Evolutionary conservation across 2,113 vertebrate species (phyloP), one percentile per base, ranked within the genome.

Genomic region (human): DNA sequence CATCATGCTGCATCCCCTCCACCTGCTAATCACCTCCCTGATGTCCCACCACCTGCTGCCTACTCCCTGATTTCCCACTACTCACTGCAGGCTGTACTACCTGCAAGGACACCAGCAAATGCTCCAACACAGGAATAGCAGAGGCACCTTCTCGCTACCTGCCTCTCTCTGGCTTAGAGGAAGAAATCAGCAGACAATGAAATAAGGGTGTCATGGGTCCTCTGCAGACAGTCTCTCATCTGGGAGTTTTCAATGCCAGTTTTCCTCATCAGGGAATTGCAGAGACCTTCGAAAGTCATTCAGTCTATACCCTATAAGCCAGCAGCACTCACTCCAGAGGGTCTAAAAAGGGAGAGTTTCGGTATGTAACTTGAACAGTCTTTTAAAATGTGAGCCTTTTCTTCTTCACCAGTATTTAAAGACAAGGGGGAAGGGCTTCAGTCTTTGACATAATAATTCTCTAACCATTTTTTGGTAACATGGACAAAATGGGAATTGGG

Each of bases 171-270:
- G 30, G 72, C 45, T 61, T 48, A 11, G 27, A 95, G n/a, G 45
- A 30, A 45, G 73, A 73, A 61, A 66, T 48, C 38, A 83, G 70
- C 16, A 80, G 64, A 48, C 12, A 38, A 52, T n/a, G 10, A 38
- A n/a, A 13, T 20, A 32, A 43, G 55, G 23, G 38, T 22, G 6
- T 9, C 1, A 0, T 1, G 6, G 18, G 27, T 68, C 1, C 27
- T 90, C 25, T 32, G n/a, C 4, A 40, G 40, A n/a, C 4, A 55
- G 57, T 32, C 13, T 92, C 79, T 66, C 35, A 64, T 32, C 30
- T 20, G 50, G 27, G 25, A n/a, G 16, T 38, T 38, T 73, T 38
- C 18, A 52, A 66, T 2, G 2, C 18, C 38, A 76, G 40, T 22
- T 66, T 79, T 48, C 50, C 73, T 50, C 75, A 48, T n/a, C 4